A percentile compares a stretch with the other conserved stretches of the same genome.
Conservation (phyloP, 2,888 invertebrate genomes). For the Chymomyza fuscimana region DNA sequence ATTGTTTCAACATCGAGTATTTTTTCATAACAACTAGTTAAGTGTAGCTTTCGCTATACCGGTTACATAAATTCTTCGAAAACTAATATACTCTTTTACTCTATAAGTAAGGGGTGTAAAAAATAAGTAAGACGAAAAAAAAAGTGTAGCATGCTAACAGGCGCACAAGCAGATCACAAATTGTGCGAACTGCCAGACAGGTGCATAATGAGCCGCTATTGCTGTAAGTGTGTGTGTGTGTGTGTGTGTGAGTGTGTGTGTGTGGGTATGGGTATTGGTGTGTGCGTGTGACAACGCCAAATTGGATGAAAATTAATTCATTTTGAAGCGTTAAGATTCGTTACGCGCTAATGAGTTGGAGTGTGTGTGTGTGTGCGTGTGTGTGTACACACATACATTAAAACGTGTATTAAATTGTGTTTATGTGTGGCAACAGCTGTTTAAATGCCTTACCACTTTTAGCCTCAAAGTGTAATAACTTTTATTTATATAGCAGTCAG, state of each 20-base stretch:
- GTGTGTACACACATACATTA: neutral
- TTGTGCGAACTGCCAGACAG: neutral
- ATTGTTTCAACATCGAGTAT: too few species aligned
- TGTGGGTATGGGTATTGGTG: neutral
- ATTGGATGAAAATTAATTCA: conserved; percentile 72
- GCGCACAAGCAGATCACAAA: conserved; percentile 11
- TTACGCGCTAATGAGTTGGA: conserved; percentile 67
- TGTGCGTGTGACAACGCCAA: conserved; percentile 50
- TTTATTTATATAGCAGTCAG: neutral
- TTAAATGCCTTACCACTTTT: conserved; percentile 30
- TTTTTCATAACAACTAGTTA: too few species aligned
- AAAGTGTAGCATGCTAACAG: conserved; percentile 1
- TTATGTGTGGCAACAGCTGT: conserved; percentile 42
- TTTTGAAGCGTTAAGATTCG: conserved; percentile 66
- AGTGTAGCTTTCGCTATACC: too few species aligned
- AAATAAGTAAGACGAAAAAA: neutral
- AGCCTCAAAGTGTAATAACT: neutral
- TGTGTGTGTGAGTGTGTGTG: neutral
- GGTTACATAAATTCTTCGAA: too few species aligned
- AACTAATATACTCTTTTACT: too few species aligned
- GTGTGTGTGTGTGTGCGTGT: conserved; percentile 31
- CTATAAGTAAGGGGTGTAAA: neutral
- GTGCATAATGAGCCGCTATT: conserved; percentile 7
- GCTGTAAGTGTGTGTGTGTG: neutral
- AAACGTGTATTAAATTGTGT: conserved; percentile 10